phyloP scores from a whole-genome alignment of 1,140 invertebrate species.

The Gryllus bimaculatus region DNA sequence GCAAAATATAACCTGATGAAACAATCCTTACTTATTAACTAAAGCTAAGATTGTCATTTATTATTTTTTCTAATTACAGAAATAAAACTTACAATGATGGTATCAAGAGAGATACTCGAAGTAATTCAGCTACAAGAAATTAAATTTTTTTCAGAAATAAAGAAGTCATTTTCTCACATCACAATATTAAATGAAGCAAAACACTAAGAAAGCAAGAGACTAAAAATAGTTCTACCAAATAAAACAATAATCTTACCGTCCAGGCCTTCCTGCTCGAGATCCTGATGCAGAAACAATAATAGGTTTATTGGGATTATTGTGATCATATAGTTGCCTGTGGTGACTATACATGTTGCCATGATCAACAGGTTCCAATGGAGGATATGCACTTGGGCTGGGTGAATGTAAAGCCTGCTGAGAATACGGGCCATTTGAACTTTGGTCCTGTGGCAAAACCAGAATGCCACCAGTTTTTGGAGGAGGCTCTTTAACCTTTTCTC shows the following conservation, averaged over 20 bases:
- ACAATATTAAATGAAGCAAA: no score
- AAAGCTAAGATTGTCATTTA: no score
- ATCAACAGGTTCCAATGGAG: not conserved
- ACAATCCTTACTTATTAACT: no score
- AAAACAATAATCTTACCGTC: slow-evolving; percentile 29
- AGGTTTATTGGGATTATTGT: slow-evolving; percentile 58
- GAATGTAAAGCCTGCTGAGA: not conserved
- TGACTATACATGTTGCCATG: not conserved
- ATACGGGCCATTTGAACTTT: not conserved
- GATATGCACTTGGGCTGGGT: not conserved
- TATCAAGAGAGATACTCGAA: no score
- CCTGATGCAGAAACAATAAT: slow-evolving; percentile 46
- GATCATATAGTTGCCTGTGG: slow-evolving; percentile 49
- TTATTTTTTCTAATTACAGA: no score
- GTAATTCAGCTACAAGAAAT: no score
- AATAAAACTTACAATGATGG: no score
- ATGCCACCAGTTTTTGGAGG: not conserved
- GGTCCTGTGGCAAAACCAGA: not conserved
- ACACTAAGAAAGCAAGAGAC: no score
- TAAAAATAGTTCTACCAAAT: not conserved
- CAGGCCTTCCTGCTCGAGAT: slow-evolving; percentile 10
- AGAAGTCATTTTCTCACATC: no score
- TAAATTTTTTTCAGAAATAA: no score
- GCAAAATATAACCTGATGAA: no score
- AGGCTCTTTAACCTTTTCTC: not conserved